Percentiles rank a stretch among this genome's conserved stretches.
These are phyloP conservation scores for Amblyjoppa proteus DNA, from an alignment of 2,888 invertebrate species.

Conservation along the genomic window DNA sequence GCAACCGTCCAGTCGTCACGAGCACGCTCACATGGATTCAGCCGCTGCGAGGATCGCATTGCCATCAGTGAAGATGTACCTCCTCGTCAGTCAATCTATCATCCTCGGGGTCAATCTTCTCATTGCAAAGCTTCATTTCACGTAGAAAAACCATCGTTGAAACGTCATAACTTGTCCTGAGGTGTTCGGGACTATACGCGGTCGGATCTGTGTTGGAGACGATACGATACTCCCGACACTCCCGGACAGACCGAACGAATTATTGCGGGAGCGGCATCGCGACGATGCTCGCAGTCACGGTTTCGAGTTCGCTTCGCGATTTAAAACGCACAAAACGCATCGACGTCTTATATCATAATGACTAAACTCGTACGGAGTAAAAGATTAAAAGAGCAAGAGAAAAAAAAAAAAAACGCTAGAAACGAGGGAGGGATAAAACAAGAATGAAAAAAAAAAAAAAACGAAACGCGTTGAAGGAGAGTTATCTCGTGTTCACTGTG, in stretches of 20 bases:
- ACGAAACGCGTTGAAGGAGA: constrained; percentile 55
- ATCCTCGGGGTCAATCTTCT: constrained; percentile 70
- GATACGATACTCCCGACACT: background rate
- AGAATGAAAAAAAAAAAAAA: constrained; percentile 24
- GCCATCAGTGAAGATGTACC: constrained; percentile 72
- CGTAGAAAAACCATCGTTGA: constrained; percentile 76
- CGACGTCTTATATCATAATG: constrained; percentile 34
- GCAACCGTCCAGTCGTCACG: constrained; percentile 81
- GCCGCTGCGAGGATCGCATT: constrained; percentile 78
- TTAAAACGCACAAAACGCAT: constrained; percentile 56
- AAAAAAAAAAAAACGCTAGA: constrained; percentile 10
- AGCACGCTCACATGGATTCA: constrained; percentile 78
- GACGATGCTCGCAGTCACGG: constrained; percentile 1
- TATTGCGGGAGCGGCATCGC: constrained; percentile 18
- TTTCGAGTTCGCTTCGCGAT: constrained; percentile 49
- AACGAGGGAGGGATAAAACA: background rate
- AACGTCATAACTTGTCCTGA: constrained; percentile 20
- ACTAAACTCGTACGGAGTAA: constrained; percentile 9
- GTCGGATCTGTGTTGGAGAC: constrained; percentile 25
- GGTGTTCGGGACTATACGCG: constrained; percentile 29
- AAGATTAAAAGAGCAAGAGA: constrained; percentile 8
- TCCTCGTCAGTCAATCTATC: constrained; percentile 67
- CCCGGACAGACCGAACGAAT: constrained; percentile 32
- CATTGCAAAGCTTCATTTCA: constrained; percentile 73
- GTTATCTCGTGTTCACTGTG: constrained; percentile 66